Conservation (phyloP, 2,797 vertebrate genomes). For the Dendrocincla fuliginosa region DNA sequence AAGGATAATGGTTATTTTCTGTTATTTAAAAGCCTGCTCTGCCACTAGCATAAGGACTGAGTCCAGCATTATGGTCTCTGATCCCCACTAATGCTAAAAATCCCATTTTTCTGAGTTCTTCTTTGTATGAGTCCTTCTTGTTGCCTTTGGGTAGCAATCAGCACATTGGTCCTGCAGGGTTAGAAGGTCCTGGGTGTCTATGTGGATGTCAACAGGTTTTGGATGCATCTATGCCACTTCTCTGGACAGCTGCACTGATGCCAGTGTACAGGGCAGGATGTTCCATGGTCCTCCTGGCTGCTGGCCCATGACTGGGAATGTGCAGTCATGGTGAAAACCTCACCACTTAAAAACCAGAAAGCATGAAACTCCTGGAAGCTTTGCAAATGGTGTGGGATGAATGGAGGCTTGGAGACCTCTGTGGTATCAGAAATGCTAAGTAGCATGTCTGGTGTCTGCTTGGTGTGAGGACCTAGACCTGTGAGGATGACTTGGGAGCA, state of each 20-base stretch:
- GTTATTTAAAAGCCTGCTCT: neutral
- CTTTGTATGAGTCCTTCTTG: neutral
- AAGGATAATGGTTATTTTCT: neutral
- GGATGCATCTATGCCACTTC: neutral
- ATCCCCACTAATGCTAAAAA: neutral
- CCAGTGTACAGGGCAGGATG: neutral
- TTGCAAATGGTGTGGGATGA: neutral
- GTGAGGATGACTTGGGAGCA: neutral
- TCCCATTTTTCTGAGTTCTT: neutral
- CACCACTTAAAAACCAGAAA: neutral
- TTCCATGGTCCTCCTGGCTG: neutral
- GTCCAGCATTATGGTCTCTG: neutral
- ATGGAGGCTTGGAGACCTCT: neutral
- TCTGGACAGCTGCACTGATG: accelerated
- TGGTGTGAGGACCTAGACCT: neutral
- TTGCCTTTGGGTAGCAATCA: neutral
- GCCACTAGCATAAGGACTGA: neutral
- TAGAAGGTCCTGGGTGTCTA: neutral
- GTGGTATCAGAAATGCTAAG: neutral
- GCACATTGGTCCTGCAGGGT: neutral
- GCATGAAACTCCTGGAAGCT: neutral
- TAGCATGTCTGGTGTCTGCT: neutral
- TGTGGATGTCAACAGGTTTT: neutral
- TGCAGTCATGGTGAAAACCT: neutral
- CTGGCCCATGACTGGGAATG: neutral